Conservation (phyloP, 2,797 vertebrate species). For the Gallirallus australis region DNA sequence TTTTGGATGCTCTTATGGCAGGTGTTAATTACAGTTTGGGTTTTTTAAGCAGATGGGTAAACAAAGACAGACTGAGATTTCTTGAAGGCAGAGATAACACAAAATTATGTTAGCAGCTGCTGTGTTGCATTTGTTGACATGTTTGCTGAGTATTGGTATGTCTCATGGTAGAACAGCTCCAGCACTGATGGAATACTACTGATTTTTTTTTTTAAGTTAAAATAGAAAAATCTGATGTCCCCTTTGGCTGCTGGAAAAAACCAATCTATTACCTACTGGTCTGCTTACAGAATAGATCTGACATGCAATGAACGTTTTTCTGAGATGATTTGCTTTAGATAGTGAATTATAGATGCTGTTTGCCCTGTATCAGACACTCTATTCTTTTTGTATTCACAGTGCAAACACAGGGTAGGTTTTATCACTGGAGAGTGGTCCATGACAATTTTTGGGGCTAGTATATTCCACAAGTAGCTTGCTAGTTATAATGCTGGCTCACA, state of each 20-base stretch:
- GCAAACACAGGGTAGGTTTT: background rate
- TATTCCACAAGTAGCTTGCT: background rate
- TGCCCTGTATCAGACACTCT: background rate
- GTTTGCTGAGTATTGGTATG: background rate
- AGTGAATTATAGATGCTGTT: background rate
- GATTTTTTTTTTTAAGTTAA: background rate
- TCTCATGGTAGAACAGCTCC: background rate
- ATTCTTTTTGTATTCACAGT: background rate
- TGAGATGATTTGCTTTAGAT: background rate
- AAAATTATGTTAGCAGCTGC: conserved; percentile 17
- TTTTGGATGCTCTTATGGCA: background rate
- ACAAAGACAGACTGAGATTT: background rate
- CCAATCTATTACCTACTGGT: background rate
- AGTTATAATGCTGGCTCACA: background rate
- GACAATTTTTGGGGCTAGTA: background rate
- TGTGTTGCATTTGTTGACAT: background rate
- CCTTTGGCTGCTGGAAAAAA: background rate
- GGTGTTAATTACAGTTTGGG: background rate
- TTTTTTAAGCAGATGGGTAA: conserved; percentile 6
- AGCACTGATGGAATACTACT: background rate
- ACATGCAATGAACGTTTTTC: background rate
- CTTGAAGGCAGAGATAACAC: background rate
- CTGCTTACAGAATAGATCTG: background rate
- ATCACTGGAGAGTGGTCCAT: background rate
- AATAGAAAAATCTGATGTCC: background rate